Evolutionary conservation across 2,113 vertebrate species (phyloP).

Genomic region (Mustelus asterias): DNA sequence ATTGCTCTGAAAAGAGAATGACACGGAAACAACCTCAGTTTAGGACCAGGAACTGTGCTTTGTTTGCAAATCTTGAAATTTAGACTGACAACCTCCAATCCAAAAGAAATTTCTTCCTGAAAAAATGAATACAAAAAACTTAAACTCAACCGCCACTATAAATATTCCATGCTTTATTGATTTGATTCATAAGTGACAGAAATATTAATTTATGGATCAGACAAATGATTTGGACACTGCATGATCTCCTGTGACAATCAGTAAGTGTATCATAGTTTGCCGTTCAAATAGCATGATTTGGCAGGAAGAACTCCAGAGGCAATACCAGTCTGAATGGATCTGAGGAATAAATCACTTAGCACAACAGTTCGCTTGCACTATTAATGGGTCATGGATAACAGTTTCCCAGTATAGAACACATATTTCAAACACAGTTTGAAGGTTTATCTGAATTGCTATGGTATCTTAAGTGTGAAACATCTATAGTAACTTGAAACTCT

Average conservation of each 20-base stretch:
- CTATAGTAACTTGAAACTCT: background rate
- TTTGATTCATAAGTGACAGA: background rate
- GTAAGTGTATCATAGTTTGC: background rate
- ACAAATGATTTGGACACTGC: background rate
- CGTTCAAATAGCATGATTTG: background rate
- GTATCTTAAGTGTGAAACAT: background rate
- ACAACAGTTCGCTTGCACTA: background rate
- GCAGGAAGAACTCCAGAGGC: background rate
- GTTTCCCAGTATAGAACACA: background rate
- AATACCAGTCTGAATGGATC: background rate
- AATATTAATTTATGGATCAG: background rate
- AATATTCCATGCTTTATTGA: background rate
- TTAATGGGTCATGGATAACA: background rate
- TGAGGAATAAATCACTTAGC: background rate
- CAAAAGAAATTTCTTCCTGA: background rate
- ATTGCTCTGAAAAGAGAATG: background rate
- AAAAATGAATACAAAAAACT: background rate
- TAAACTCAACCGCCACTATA: background rate
- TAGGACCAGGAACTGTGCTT: background rate
- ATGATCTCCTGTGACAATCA: background rate
- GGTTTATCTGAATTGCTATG: background rate
- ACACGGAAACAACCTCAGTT: background rate
- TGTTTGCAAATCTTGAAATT: background rate
- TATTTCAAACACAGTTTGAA: background rate
- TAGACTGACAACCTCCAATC: background rate